phyloP scores from a whole-genome alignment of 1,140 invertebrate genomes.

The Lucilia cuprina region DNA sequence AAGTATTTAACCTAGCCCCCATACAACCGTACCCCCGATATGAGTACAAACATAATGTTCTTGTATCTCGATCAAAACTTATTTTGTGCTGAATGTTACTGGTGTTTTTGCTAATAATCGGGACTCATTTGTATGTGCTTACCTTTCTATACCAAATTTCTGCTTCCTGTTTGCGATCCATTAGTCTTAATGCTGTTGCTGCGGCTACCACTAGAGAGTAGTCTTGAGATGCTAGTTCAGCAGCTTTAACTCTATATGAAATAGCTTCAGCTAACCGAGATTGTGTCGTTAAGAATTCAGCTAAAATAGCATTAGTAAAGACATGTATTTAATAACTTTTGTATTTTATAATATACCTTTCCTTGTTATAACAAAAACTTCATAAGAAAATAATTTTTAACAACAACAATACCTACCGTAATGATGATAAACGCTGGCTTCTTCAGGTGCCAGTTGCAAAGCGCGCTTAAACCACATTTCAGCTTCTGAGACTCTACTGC shows the following conservation, averaged over 20 bases:
- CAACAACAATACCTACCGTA: conserved; percentile 74
- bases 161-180: conserved; percentile 77
- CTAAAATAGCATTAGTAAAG: conserved; percentile 63
- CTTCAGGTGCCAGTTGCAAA: conserved; percentile 79
- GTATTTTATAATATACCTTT: too few relatives aligned
- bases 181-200: conserved; percentile 83
- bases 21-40: too few relatives aligned
- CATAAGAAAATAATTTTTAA: not conserved
- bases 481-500: conserved; percentile 81
- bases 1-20: too few relatives aligned
- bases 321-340: too few relatives aligned
- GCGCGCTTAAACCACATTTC: conserved; percentile 90
- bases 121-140: too few relatives aligned
- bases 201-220: conserved; percentile 86
- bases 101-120: too few relatives aligned
- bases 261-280: conserved; percentile 83
- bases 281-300: conserved; percentile 83
- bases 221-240: conserved; percentile 77
- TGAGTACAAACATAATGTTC: too few relatives aligned
- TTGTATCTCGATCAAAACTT: too few relatives aligned
- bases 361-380: not conserved
- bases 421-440: conserved; percentile 83
- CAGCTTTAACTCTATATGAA: conserved; percentile 76
- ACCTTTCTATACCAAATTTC: conserved; percentile 86
- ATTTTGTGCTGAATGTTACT: too few relatives aligned